phyloP scores from a whole-genome alignment of 2,888 invertebrate species.

The Imbricaverruca yamaguchii region DNA sequence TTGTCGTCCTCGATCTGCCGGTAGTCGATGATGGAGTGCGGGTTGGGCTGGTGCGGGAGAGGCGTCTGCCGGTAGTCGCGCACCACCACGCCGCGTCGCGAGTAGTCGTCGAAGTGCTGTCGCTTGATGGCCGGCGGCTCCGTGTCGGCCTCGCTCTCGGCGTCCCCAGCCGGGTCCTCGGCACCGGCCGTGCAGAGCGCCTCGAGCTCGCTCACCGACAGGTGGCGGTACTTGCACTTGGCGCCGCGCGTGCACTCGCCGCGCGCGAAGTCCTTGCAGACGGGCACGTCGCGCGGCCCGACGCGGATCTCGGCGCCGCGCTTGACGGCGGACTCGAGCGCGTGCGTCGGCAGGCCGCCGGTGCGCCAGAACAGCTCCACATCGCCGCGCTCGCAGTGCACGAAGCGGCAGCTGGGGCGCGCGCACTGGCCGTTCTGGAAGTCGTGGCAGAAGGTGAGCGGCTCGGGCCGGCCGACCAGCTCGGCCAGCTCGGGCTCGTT shows the following conservation, averaged over 20 bases:
- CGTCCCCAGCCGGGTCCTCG: background rate
- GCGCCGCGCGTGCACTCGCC: conserved; percentile 51
- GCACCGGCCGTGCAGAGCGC: conserved; percentile 26
- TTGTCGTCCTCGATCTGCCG: conserved; percentile 50
- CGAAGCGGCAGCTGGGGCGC: conserved; percentile 64
- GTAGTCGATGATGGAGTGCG: conserved; percentile 17
- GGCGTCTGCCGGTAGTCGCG: conserved; percentile 18
- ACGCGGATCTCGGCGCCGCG: conserved; percentile 35
- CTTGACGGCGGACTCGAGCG: conserved; percentile 42
- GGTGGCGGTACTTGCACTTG: conserved; percentile 48
- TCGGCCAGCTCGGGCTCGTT: conserved; percentile 16
- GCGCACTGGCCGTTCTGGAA: conserved; percentile 65
- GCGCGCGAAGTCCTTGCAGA: conserved; percentile 56
- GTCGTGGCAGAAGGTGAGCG: conserved; percentile 48
- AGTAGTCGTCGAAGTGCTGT: conserved; percentile 35
- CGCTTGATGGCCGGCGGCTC: conserved; percentile 34
- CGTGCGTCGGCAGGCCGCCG: conserved; percentile 60
- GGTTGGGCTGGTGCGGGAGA: conserved; percentile 5
- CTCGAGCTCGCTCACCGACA: conserved; percentile 34
- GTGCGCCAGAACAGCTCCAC: conserved; percentile 61
- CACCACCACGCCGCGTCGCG: conserved; percentile 35
- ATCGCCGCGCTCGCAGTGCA: conserved; percentile 66
- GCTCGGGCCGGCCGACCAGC: conserved; percentile 25
- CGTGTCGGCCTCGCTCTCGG: conserved; percentile 25
- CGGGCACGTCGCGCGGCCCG: conserved; percentile 40